These are phyloP conservation scores for Sander vitreus DNA, from an alignment of 2,113 vertebrate genomes.

Conservation along the genomic window DNA sequence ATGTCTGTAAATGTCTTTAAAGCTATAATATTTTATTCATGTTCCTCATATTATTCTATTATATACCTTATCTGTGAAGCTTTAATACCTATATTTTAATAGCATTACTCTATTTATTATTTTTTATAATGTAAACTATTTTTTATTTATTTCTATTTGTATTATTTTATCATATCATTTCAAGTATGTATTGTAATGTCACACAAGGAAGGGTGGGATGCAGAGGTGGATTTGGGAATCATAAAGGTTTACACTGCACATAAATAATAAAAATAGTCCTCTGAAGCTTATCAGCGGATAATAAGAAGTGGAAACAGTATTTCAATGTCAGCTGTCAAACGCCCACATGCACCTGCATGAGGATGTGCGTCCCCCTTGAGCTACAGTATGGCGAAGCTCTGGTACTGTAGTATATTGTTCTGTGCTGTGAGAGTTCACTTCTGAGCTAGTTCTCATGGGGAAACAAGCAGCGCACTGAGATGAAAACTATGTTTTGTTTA, in stretches of 20 bases:
- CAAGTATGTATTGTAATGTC: too few species aligned
- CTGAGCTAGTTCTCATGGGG: conserved; percentile 4
- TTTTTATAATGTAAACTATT: too few species aligned
- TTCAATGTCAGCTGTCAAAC: conserved; percentile 27
- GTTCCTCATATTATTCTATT: too few species aligned
- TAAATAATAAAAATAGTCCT: not conserved
- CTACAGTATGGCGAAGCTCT: not conserved
- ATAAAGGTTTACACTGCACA: too few species aligned
- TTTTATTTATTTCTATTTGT: too few species aligned
- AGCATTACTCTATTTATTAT: too few species aligned
- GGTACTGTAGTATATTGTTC: not conserved
- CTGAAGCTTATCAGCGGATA: conserved; percentile 23
- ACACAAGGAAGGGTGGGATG: too few species aligned
- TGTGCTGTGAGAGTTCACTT: conserved; percentile 6
- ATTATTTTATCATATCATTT: too few species aligned
- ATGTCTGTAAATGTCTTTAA: not conserved
- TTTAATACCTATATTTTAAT: too few species aligned
- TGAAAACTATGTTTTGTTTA: conserved; percentile 36
- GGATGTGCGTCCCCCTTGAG: not conserved
- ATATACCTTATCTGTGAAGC: too few species aligned
- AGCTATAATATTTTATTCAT: too few species aligned
- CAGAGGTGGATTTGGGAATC: too few species aligned
- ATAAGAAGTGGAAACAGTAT: conserved; percentile 30
- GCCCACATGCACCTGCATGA: conserved; percentile 14
- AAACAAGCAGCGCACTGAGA: conserved; percentile 26